Percentiles rank a stretch among this genome's conserved stretches.
phyloP scores from a whole-genome alignment of 2,888 invertebrate species.

The Tachystola acroxantha region DNA sequence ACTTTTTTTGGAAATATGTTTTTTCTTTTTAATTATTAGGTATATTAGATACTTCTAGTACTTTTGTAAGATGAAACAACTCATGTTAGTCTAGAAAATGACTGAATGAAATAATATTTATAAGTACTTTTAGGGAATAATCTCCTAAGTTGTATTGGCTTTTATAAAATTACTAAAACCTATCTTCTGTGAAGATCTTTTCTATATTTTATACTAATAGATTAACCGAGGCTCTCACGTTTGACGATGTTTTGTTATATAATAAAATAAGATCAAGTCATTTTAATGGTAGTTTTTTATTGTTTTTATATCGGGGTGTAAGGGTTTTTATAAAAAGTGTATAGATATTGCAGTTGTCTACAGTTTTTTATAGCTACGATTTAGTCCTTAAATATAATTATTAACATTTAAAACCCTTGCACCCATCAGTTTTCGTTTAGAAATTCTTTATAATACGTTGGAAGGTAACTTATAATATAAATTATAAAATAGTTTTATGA shows the following conservation, averaged over 20 bases:
- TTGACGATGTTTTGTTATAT: constrained; percentile 12
- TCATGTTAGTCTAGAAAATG: constrained; percentile 29
- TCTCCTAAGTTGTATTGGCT: no score
- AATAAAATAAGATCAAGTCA: constrained; percentile 13
- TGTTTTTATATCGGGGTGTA: constrained; percentile 6
- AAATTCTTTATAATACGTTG: constrained; percentile 29
- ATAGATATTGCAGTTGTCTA: no score
- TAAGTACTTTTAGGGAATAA: constrained; percentile 1
- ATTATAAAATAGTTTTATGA: no score
- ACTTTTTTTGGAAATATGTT: no score
- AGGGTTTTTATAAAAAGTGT: constrained; percentile 3
- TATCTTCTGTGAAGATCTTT: constrained; percentile 47
- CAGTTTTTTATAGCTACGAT: no score
- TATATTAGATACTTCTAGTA: background rate
- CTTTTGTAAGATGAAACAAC: no score
- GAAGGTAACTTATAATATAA: constrained; percentile 42
- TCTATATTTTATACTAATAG: constrained; percentile 9
- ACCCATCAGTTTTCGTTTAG: constrained; percentile 12
- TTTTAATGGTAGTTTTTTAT: constrained; percentile 9
- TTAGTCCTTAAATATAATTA: no score
- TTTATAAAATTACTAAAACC: constrained; percentile 24
- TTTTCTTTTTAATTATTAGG: background rate
- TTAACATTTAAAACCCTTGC: no score
- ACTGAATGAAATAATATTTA: constrained; percentile 26
- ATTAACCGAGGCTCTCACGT: constrained; percentile 45